These are phyloP conservation scores for Exephanes ischioxanthus DNA, from an alignment of 2,888 invertebrate species.

Conservation along the genomic window DNA sequence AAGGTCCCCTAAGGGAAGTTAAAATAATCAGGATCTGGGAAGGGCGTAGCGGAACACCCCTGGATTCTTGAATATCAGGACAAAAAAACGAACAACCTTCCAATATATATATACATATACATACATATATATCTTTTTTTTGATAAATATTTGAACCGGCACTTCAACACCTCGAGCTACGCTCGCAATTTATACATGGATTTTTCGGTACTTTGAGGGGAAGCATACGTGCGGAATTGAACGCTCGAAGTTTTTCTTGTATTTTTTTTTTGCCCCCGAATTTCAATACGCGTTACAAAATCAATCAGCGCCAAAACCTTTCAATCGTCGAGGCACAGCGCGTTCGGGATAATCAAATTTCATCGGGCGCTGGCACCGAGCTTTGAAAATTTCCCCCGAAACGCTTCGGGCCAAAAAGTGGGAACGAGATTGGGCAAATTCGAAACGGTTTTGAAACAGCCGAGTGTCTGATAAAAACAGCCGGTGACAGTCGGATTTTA, in stretches of 20 bases:
- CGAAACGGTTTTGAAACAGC: constrained; percentile 16
- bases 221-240: neutral
- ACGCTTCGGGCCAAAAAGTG: constrained; percentile 17
- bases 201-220: constrained; percentile 10
- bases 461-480: neutral
- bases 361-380: neutral
- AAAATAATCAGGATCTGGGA: too few species aligned
- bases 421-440: constrained; percentile 40
- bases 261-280: constrained; percentile 1
- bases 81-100: too few species aligned
- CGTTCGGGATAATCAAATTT: constrained; percentile 42
- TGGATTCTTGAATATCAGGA: too few species aligned
- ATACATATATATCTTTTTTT: constrained; percentile 6
- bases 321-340: constrained; percentile 30
- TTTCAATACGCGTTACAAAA: constrained; percentile 46
- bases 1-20: too few species aligned
- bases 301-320: constrained; percentile 42
- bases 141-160: constrained; percentile 40
- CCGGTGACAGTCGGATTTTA: constrained; percentile 42
- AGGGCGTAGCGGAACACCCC: too few species aligned
- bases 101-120: too few species aligned
- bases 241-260: neutral
- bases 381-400: constrained; percentile 26
- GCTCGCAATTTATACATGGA: constrained; percentile 26
- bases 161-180: constrained; percentile 3